Evolutionary conservation across 2,113 vertebrate species (phyloP).

Genomic region (Barnardius zonarius): DNA sequence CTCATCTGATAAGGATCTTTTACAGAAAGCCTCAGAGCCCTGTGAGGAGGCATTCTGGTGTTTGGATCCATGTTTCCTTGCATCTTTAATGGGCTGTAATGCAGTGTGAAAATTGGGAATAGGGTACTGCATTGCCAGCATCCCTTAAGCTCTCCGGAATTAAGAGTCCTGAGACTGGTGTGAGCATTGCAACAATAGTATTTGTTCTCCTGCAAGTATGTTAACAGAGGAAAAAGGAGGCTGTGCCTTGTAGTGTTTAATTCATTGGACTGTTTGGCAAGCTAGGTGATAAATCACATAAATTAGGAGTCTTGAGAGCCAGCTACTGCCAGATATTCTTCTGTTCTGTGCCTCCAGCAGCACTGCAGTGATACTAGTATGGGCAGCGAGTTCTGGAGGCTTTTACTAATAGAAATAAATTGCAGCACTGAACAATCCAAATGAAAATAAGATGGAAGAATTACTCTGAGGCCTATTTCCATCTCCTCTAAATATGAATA

Average conservation of each 20-base stretch:
- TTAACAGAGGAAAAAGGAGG: not conserved
- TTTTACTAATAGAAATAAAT: not conserved
- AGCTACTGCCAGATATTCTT: constrained; percentile 20
- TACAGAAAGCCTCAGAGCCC: not conserved
- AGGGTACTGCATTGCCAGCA: not conserved
- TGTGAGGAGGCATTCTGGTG: not conserved
- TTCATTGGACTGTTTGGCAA: not conserved
- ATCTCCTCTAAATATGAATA: not conserved
- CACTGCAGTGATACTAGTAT: not conserved
- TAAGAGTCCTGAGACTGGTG: not conserved
- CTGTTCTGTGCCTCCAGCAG: not conserved
- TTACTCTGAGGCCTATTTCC: not conserved
- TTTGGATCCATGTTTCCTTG: not conserved
- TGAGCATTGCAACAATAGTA: not conserved
- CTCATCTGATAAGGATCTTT: not conserved
- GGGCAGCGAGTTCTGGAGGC: not conserved
- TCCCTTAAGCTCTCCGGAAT: not conserved
- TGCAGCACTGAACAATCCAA: not conserved
- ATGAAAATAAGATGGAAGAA: not conserved
- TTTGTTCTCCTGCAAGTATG: not conserved
- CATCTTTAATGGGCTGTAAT: not conserved
- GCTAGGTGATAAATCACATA: not conserved
- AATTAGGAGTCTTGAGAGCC: not conserved
- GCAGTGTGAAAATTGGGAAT: not conserved
- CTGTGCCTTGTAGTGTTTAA: not conserved